These are phyloP conservation scores for Paralichthys olivaceus DNA, from an alignment of 2,113 vertebrate genomes.

Conservation along the genomic window DNA sequence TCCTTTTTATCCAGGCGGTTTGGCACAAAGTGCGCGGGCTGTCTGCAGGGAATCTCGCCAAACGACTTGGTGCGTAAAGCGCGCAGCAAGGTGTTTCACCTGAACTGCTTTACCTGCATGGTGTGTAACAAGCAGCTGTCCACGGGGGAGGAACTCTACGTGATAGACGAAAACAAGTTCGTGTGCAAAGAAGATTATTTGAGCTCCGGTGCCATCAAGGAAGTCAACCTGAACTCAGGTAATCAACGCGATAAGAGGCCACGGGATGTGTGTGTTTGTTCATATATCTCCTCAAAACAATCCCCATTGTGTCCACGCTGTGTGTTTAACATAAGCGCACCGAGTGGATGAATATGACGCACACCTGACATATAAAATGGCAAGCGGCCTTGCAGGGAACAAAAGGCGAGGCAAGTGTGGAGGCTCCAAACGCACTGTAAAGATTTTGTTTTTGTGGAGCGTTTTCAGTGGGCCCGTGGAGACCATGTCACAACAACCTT, in stretches of 20 bases:
- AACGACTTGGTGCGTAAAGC: conserved; percentile 97
- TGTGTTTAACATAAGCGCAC: background rate
- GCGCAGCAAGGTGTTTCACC: conserved; percentile 95
- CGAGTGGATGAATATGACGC: background rate
- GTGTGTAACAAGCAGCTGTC: conserved; percentile 99
- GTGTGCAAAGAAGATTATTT: conserved; percentile 98
- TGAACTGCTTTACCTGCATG: conserved; percentile 99
- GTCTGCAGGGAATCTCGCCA: conserved; percentile 95
- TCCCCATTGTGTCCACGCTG: background rate
- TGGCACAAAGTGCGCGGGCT: conserved; percentile 97
- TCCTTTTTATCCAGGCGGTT: conserved; percentile 85
- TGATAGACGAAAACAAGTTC: conserved; percentile 98
- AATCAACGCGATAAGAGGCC: conserved; percentile 43
- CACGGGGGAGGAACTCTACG: conserved; percentile 97
- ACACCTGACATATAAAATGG: background rate
- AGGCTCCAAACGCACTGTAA: too few species aligned
- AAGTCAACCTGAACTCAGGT: conserved; percentile 97
- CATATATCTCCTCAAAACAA: background rate
- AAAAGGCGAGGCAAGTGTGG: background rate
- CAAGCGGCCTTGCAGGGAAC: background rate
- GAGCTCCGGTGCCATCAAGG: conserved; percentile 91
- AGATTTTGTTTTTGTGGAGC: background rate
- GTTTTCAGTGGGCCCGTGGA: conserved; percentile 4
- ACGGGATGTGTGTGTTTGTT: background rate
- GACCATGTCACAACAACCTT: conserved; percentile 39